Percentiles rank a stretch among this genome's conserved stretches.
These are phyloP conservation scores for Ypsolopha scabrella DNA, from an alignment of 2,888 invertebrate genomes.

Conservation along the genomic window DNA sequence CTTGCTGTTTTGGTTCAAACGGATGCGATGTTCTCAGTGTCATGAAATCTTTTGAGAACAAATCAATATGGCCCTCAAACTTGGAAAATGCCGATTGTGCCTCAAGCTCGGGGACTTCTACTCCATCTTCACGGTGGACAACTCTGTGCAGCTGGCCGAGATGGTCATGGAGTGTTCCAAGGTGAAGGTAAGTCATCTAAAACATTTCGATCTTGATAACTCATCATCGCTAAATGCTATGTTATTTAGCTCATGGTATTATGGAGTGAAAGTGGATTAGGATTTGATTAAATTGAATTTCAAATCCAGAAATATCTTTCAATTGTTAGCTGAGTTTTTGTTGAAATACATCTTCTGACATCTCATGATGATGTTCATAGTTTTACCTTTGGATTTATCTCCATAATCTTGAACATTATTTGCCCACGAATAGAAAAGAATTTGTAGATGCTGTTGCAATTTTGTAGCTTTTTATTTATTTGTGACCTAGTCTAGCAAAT, in stretches of 20 bases:
- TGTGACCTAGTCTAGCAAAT: too few relatives aligned
- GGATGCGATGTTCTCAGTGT: conserved; percentile 29
- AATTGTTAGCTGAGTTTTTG: too few relatives aligned
- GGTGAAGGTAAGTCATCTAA: conserved; percentile 39
- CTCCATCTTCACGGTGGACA: conserved; percentile 64
- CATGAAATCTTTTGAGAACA: conserved; percentile 44
- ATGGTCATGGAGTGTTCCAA: conserved; percentile 66
- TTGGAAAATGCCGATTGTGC: conserved; percentile 67
- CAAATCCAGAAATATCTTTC: too few relatives aligned
- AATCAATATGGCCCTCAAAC: conserved; percentile 68
- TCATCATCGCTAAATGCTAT: neutral
- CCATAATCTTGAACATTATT: too few relatives aligned
- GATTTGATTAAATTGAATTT: too few relatives aligned
- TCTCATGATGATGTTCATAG: neutral
- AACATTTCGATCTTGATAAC: neutral
- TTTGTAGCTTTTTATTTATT: too few relatives aligned
- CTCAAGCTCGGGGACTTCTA: conserved; percentile 67
- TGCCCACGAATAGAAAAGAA: too few relatives aligned
- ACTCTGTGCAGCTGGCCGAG: conserved; percentile 56
- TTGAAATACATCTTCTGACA: neutral
- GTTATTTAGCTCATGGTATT: too few relatives aligned
- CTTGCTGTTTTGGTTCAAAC: neutral
- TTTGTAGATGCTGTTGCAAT: too few relatives aligned
- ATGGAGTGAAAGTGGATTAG: too few relatives aligned
- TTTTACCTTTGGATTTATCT: too few relatives aligned